A percentile compares a stretch with the other conserved stretches of the same genome.
phyloP scores from a whole-genome alignment of 2,888 invertebrate genomes.

The Fissipunctia ypsillon region DNA sequence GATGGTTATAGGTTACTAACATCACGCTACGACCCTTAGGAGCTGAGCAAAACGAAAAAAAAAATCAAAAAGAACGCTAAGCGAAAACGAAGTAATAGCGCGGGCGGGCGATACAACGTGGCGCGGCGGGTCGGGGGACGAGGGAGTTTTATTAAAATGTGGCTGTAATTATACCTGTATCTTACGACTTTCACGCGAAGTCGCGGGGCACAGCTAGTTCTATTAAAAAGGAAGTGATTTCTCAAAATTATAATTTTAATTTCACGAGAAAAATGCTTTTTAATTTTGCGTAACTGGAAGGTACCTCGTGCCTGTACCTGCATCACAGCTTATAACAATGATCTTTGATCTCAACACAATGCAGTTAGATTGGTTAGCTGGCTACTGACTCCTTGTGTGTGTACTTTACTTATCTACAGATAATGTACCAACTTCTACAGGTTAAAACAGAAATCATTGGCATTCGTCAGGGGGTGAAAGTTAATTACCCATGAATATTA shows the following conservation, averaged over 20 bases:
- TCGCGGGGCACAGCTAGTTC: too few relatives aligned
- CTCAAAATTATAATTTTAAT: not conserved
- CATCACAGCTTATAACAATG: conserved; percentile 15
- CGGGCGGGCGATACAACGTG: too few relatives aligned
- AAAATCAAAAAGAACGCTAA: too few relatives aligned
- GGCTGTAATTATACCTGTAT: too few relatives aligned
- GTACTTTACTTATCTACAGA: not conserved
- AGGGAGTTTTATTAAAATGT: too few relatives aligned
- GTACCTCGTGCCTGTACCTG: not conserved
- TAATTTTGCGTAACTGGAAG: not conserved
- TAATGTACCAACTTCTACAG: not conserved
- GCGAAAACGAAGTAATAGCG: too few relatives aligned
- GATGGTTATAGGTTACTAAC: too few relatives aligned
- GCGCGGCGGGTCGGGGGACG: too few relatives aligned
- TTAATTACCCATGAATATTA: not conserved
- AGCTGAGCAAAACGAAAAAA: too few relatives aligned
- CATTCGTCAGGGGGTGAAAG: not conserved
- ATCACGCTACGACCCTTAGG: too few relatives aligned
- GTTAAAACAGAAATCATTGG: not conserved
- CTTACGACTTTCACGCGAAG: too few relatives aligned
- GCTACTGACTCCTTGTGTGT: conserved; percentile 12
- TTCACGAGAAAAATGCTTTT: not conserved
- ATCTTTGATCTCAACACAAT: conserved; percentile 43
- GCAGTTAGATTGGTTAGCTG: conserved; percentile 22
- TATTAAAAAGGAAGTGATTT: too few relatives aligned